phyloP scores from a whole-genome alignment of 1,140 invertebrate species.

The Drosophila burlai region DNA sequence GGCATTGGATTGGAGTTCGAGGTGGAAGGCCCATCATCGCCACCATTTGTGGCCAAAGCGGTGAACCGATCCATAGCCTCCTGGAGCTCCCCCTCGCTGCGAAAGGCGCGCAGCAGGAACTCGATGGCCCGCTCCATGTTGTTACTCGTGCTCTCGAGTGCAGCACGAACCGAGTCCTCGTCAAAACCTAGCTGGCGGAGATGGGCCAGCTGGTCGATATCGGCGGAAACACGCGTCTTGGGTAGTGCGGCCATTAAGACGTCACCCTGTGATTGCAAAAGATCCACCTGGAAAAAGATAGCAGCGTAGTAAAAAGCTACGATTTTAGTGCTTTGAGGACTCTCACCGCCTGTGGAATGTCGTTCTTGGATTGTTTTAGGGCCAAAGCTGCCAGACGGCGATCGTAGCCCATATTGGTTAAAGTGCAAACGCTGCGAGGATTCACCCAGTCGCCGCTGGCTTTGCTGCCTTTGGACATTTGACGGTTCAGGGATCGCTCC shows the following conservation, averaged over 20 bases:
- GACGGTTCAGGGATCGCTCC: constrained; percentile 86
- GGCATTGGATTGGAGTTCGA: constrained; percentile 27
- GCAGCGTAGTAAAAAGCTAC: no score
- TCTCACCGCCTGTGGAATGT: constrained; percentile 88
- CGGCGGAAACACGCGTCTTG: background rate
- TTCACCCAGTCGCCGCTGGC: constrained; percentile 70
- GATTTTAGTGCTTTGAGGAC: constrained; percentile 42
- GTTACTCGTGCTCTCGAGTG: constrained; percentile 86
- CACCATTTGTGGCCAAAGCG: constrained; percentile 6
- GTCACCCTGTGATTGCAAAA: constrained; percentile 53
- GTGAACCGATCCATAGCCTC: constrained; percentile 46
- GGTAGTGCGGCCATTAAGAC: constrained; percentile 49
- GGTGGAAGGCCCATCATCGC: constrained; percentile 59
- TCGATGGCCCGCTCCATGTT: constrained; percentile 87
- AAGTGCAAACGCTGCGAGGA: constrained; percentile 86
- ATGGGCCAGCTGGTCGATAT: constrained; percentile 68
- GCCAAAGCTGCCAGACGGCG: constrained; percentile 87
- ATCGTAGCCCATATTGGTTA: constrained; percentile 89
- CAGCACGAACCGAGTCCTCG: constrained; percentile 86
- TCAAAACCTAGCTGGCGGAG: constrained; percentile 88
- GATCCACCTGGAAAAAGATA: constrained; percentile 57
- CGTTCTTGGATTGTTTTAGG: constrained; percentile 89
- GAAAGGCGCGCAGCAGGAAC: constrained; percentile 82
- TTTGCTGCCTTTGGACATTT: constrained; percentile 38
- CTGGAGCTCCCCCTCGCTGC: constrained; percentile 62